A percentile compares a stretch with the other conserved stretches of the same genome.
Evolutionary conservation across 2,888 invertebrate genomes (phyloP).

Genomic region (Nezara viridula): DNA sequence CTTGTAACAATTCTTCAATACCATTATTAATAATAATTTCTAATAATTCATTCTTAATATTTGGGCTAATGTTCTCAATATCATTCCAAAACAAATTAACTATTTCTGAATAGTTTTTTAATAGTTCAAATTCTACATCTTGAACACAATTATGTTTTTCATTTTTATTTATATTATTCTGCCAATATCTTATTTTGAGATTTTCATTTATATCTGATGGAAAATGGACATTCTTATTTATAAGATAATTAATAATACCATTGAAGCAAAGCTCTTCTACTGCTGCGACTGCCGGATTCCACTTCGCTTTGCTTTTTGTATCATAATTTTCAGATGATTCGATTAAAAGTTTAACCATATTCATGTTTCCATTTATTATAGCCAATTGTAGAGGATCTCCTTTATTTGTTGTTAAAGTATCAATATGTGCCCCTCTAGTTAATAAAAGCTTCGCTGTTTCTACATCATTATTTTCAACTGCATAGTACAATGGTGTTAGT

Average conservation of each 20-base stretch:
- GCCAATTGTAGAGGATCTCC: not conserved
- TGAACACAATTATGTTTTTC: not conserved
- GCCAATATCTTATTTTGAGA: conserved; percentile 22
- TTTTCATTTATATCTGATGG: not conserved
- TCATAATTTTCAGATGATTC: not conserved
- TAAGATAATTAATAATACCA: not conserved
- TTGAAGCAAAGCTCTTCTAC: conserved; percentile 23
- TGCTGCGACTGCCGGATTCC: not conserved
- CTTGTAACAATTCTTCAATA: not conserved
- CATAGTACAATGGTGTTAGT: not conserved
- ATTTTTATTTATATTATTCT: conserved; percentile 21
- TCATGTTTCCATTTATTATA: not conserved
- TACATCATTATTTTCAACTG: conserved; percentile 9
- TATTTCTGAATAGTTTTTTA: conserved; percentile 30
- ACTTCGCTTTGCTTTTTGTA: not conserved
- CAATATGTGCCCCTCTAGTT: not conserved
- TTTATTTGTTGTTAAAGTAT: not conserved
- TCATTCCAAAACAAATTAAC: not conserved
- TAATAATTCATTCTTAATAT: not conserved
- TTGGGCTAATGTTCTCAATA: not conserved
- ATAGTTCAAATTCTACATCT: not conserved
- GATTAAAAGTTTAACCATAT: conserved; percentile 21
- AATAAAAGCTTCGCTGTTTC: conserved; percentile 9
- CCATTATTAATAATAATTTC: conserved; percentile 1
- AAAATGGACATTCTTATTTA: not conserved